Evolutionary conservation across 1,140 invertebrate genomes (phyloP), one percentile per base, ranked within the genome.

Genomic region (Pinna nobilis): DNA sequence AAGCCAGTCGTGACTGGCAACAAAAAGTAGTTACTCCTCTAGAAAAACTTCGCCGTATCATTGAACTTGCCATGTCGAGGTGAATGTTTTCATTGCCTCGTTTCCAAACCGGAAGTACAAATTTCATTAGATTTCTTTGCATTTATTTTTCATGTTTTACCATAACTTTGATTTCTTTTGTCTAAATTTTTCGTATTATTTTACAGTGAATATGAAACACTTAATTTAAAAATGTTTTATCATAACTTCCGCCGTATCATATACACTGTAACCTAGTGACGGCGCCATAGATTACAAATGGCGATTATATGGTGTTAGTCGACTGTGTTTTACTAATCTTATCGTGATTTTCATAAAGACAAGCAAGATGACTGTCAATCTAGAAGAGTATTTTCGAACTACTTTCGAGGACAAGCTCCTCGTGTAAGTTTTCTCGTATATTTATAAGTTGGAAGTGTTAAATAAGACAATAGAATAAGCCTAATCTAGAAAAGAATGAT

Each of bases 381-480:
- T 89, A 55, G 87, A 88, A 82, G 87, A 89, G 80, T 89, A 89
- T 75, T 89, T 88, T 63, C 73, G 83, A 60, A 88, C 87, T 41
- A 87, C 86, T 25, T 89, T 89, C 71, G 88, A 89, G 80, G 87
- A 89, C 63, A 88, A 88, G 63, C 87, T 89, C 71, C 82, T 89
- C 70, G 85, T 89, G 88, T 89, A 85, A 85, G 85, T 86, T 53
- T n/a, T 66, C 53, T 55, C 50, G n/a, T n/a, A n/a, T n/a, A n/a
- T n/a, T n/a, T n/a, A n/a, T n/a, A n/a, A n/a, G n/a, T n/a, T n/a
- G n/a, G n/a, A n/a, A n/a, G n/a, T n/a, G n/a, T n/a, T n/a, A n/a
- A n/a, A n/a, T n/a, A n/a, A n/a, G n/a, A n/a, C n/a, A n/a, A n/a
- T n/a, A n/a, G n/a, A n/a, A n/a, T n/a, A n/a, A n/a, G n/a, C n/a